Conservation (phyloP, 2,888 invertebrate species). For the Hoplodrina ambigua region DNA sequence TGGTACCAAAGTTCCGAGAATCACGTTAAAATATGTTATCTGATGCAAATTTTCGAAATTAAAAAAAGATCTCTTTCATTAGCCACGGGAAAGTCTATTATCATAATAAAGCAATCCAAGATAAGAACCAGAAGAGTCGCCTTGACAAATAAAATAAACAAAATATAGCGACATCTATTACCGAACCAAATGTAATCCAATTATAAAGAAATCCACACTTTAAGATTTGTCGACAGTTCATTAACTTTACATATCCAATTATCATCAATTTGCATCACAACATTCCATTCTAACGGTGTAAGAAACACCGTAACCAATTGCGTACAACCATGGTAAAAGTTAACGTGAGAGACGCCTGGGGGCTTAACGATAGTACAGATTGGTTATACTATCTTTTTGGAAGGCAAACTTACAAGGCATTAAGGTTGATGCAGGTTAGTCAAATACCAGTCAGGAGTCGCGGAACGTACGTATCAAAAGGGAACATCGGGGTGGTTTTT, state of each 20-base stretch:
- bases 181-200: conserved; percentile 5
- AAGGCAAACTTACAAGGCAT: background rate
- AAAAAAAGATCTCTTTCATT: too few relatives aligned
- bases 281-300: conserved; percentile 48
- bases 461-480: too few relatives aligned
- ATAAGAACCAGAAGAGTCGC: too few relatives aligned
- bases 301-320: conserved; percentile 43
- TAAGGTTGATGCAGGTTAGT: background rate
- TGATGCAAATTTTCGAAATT: too few relatives aligned
- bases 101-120: too few relatives aligned
- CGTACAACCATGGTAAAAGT: conserved; percentile 32
- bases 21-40: too few relatives aligned
- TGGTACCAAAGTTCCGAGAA: too few relatives aligned
- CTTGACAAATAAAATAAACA: background rate
- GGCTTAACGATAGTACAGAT: conserved; percentile 15
- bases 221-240: conserved; percentile 20
- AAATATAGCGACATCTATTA: conserved; percentile 11
- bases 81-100: too few relatives aligned
- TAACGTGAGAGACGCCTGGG: conserved; percentile 19
- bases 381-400: conserved; percentile 8
- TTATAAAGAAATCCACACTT: conserved; percentile 22
- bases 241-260: conserved; percentile 33
- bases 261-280: conserved; percentile 44
- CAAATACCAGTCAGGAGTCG: background rate
- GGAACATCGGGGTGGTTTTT: too few relatives aligned